Percentiles rank a stretch among this genome's conserved stretches.
Conservation (phyloP, 2,888 invertebrate species). For the Liodrosophila aerea region DNA sequence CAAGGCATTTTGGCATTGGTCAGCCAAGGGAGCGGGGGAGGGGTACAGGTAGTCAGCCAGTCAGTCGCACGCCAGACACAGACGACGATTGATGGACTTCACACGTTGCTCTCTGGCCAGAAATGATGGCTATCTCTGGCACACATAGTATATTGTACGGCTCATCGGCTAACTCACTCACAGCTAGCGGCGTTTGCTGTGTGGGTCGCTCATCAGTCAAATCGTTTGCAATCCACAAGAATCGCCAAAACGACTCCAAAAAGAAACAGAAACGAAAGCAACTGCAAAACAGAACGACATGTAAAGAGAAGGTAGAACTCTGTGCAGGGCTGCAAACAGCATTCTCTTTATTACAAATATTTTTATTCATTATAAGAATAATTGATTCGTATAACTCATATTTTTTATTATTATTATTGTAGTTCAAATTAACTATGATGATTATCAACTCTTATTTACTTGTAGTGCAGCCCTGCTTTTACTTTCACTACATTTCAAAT, state of each 20-base stretch:
- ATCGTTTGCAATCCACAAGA: conserved; percentile 56
- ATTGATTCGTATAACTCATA: too few relatives aligned
- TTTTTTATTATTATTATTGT: too few relatives aligned
- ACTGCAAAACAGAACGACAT: neutral
- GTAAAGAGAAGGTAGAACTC: neutral
- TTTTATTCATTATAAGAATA: too few relatives aligned
- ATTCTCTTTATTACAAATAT: too few relatives aligned
- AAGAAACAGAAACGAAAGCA: neutral
- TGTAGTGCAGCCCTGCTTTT: neutral
- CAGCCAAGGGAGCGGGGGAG: conserved; percentile 12
- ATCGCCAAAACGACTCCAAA: too few relatives aligned
- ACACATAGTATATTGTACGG: too few relatives aligned
- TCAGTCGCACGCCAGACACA: conserved; percentile 67
- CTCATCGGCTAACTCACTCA: too few relatives aligned
- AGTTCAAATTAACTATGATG: too few relatives aligned
- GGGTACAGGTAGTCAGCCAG: neutral
- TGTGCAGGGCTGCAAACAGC: neutral
- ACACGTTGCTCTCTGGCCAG: conserved; percentile 62
- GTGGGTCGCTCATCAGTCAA: conserved; percentile 77
- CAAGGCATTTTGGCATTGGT: conserved; percentile 44
- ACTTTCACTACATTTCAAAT: neutral
- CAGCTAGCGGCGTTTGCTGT: conserved; percentile 55
- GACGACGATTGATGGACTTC: conserved; percentile 78
- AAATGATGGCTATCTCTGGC: conserved; percentile 67
- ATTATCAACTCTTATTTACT: too few relatives aligned